Evolutionary conservation across 2,797 vertebrate species (phyloP).

Genomic region (Brachyalestes nurse): DNA sequence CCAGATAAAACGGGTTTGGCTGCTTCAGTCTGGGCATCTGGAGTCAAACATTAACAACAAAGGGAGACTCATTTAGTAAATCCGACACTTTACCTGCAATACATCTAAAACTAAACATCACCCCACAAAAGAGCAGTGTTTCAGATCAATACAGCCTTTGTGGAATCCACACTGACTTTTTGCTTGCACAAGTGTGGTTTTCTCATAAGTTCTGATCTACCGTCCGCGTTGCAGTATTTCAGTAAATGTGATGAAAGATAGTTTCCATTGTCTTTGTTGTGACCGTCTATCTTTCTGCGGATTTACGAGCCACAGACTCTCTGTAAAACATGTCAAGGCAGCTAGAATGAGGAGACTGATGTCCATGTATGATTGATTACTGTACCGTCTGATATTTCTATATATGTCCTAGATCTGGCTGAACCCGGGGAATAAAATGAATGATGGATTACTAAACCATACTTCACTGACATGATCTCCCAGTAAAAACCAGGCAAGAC

Average conservation of each 20-base stretch:
- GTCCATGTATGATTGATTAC: constrained; percentile 21
- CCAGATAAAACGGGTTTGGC: constrained; percentile 89
- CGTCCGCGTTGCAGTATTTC: neutral
- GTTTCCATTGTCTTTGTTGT: constrained; percentile 24
- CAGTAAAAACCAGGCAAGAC: neutral
- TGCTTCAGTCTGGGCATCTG: constrained; percentile 85
- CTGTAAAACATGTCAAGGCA: neutral
- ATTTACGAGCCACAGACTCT: constrained; percentile 20
- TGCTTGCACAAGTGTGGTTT: neutral
- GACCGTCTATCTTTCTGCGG: neutral
- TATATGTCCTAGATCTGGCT: constrained; percentile 6
- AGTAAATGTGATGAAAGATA: constrained; percentile 16
- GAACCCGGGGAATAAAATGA: neutral
- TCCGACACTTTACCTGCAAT: neutral
- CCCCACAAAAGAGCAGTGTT: neutral
- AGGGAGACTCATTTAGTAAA: neutral
- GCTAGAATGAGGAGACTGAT: constrained; percentile 16
- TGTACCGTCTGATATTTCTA: neutral
- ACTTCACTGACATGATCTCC: neutral
- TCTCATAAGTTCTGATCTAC: neutral
- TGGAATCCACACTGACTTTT: neutral
- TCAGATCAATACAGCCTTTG: neutral
- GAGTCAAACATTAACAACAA: constrained; percentile 12
- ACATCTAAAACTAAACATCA: neutral
- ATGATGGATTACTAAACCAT: constrained; percentile 1